phyloP scores from a whole-genome alignment of 2,888 invertebrate species.

The Apodemia hepburni region DNA sequence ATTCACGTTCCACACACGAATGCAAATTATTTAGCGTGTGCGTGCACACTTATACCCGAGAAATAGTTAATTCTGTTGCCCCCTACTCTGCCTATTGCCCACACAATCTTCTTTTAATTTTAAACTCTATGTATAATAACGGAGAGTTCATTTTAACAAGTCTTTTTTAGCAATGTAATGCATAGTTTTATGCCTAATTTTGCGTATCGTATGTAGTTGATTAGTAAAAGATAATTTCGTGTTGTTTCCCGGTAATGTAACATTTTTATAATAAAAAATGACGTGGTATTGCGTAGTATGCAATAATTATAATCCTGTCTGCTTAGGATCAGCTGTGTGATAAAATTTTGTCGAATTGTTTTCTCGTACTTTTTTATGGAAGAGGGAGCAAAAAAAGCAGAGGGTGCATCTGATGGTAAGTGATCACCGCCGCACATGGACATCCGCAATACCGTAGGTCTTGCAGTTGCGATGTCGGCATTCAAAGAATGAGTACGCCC shows the following conservation, averaged over 20 bases:
- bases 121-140: neutral
- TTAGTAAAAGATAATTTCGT: slow-evolving; percentile 5
- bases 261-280: neutral
- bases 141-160: neutral
- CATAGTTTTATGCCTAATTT: slow-evolving; percentile 12
- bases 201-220: slow-evolving; percentile 9
- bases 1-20: slow-evolving; percentile 36
- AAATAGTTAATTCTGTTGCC: slow-evolving; percentile 51
- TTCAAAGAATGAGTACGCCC: too few species aligned
- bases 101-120: neutral
- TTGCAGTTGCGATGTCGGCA: too few species aligned
- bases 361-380: too few species aligned
- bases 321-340: too few species aligned
- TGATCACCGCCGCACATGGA: too few species aligned
- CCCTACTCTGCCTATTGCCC: slow-evolving; percentile 30
- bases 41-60: slow-evolving; percentile 59
- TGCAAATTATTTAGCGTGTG: slow-evolving; percentile 46
- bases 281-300: neutral
- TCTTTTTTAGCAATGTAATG: neutral
- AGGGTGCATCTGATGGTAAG: too few species aligned
- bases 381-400: too few species aligned
- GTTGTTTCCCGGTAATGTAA: slow-evolving; percentile 12
- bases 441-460: too few species aligned
- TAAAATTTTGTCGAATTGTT: too few species aligned
- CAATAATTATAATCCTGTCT: too few species aligned